phyloP scores from a whole-genome alignment of 2,797 vertebrate species.

The Stomatorhinus walkeri region DNA sequence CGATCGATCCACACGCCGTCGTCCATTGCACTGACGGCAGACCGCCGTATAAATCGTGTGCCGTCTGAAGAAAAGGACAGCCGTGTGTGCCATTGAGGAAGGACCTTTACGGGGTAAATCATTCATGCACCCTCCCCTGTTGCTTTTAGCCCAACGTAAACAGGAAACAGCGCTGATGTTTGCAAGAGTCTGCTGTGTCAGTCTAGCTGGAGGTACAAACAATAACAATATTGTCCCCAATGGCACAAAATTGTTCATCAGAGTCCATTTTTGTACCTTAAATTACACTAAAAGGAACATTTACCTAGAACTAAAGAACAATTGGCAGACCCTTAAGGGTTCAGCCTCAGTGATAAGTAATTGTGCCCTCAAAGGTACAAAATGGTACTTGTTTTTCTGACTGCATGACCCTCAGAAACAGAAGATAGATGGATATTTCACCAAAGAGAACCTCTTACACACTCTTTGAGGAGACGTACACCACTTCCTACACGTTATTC shows the following conservation, averaged over 20 bases:
- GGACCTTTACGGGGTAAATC: constrained; percentile 20
- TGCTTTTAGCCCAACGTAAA: constrained; percentile 19
- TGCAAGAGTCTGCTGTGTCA: constrained; percentile 11
- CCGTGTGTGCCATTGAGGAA: constrained; percentile 20
- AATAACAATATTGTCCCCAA: background rate
- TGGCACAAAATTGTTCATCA: background rate
- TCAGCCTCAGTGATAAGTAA: background rate
- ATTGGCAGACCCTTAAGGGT: background rate
- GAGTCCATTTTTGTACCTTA: background rate
- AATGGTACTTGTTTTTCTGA: background rate
- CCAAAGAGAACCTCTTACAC: background rate
- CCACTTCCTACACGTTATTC: background rate
- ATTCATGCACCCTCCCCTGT: background rate
- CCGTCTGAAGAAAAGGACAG: constrained; percentile 1
- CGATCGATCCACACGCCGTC: constrained; percentile 32
- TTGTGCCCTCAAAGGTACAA: background rate
- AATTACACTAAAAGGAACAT: background rate
- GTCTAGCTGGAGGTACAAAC: background rate
- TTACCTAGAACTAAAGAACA: background rate
- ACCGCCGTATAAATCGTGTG: constrained; percentile 11
- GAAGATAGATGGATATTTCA: background rate
- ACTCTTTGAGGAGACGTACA: background rate
- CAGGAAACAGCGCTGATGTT: constrained; percentile 25
- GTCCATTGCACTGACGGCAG: constrained; percentile 26
- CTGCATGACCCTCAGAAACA: background rate